A percentile compares a stretch with the other conserved stretches of the same genome.
phyloP scores from a whole-genome alignment of 2,888 invertebrate species.

The Dasysyrphus albostriatus region DNA sequence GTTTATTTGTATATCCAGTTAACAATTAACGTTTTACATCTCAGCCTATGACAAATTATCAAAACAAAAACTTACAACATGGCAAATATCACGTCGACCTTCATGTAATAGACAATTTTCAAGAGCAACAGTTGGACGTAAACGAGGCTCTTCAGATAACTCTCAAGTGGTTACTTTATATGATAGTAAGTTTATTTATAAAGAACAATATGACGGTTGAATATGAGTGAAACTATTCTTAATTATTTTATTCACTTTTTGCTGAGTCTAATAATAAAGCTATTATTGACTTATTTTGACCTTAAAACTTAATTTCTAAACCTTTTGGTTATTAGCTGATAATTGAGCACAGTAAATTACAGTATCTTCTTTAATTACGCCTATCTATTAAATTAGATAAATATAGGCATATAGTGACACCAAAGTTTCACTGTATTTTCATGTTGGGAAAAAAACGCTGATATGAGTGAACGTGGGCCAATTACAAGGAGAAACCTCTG shows the following conservation, averaged over 20 bases:
- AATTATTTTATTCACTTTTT: constrained; percentile 1
- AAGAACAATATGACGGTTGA: background rate
- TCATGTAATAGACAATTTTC: constrained; percentile 37
- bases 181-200: constrained; percentile 13
- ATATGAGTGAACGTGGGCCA: background rate
- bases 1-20: constrained; percentile 1
- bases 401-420: constrained; percentile 21
- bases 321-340: background rate
- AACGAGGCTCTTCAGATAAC: constrained; percentile 2
- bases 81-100: constrained; percentile 65
- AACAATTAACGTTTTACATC: constrained; percentile 1
- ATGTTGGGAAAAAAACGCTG: constrained; percentile 5
- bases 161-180: constrained; percentile 12
- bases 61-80: constrained; percentile 42
- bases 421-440: background rate
- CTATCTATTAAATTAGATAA: constrained; percentile 63
- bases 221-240: background rate
- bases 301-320: constrained; percentile 6
- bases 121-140: constrained; percentile 41
- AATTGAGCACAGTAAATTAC: background rate
- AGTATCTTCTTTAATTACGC: constrained; percentile 18
- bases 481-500: constrained; percentile 49
- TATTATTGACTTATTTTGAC: constrained; percentile 11
- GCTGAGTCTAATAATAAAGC: background rate
- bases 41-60: background rate